A percentile compares a stretch with the other conserved stretches of the same genome.
Conservation (phyloP, 2,797 vertebrate species). For the Tangara arthus region DNA sequence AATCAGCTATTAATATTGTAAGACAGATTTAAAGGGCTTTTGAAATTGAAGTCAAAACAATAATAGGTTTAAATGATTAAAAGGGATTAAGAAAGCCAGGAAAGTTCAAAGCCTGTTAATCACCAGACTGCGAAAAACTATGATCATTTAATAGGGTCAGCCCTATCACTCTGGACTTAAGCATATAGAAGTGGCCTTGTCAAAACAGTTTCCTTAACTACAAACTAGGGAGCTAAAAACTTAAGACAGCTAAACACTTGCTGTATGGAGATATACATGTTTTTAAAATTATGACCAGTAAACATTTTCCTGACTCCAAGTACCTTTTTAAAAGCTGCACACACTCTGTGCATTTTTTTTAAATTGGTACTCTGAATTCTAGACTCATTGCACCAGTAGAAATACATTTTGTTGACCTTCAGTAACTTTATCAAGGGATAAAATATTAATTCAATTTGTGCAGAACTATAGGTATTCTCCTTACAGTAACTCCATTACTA, state of each 20-base stretch:
- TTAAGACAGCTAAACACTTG: background rate
- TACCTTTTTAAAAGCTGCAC: background rate
- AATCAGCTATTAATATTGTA: slow-evolving; percentile 63
- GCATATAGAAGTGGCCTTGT: background rate
- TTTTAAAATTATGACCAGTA: background rate
- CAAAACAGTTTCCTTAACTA: background rate
- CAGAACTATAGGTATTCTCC: background rate
- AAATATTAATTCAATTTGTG: background rate
- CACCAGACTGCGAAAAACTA: background rate
- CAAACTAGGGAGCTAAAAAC: background rate
- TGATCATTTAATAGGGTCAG: slow-evolving; percentile 37
- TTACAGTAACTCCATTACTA: background rate
- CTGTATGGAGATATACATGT: background rate
- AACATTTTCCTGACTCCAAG: background rate
- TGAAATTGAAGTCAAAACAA: slow-evolving; percentile 58
- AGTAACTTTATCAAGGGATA: background rate
- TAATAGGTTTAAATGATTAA: slow-evolving; percentile 77
- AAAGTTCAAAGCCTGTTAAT: slow-evolving; percentile 61
- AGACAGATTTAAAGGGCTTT: slow-evolving; percentile 68
- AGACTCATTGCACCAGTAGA: background rate
- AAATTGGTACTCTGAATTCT: background rate
- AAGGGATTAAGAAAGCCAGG: slow-evolving; percentile 62
- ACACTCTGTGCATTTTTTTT: accelerated
- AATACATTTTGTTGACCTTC: background rate
- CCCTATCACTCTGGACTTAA: slow-evolving; percentile 20